Evolutionary conservation across 2,113 vertebrate genomes (phyloP), one percentile per base, ranked within the genome.

Genomic region (Bos taurus): DNA sequence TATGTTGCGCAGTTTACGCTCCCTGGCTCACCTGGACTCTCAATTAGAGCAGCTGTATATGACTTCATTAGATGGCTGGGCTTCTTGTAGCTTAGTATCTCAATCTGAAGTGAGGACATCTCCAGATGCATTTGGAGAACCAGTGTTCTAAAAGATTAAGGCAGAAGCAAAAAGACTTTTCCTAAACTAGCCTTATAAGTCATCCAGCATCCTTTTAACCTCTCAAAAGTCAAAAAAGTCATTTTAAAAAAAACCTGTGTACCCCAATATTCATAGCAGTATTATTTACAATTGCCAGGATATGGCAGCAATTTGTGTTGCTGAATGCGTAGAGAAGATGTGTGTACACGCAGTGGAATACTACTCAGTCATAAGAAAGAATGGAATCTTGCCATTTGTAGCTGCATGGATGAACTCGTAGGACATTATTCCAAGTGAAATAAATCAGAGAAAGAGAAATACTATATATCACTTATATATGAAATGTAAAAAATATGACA

Each of bases 201-300:
- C 71, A 80, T 26, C 71, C 6, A 94, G 56, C 56, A n/a, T 88
- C 74, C 56, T 10, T 64, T 83, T 1, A 59, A 74, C 13, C 16
- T 59, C 6, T 85, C 36, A 78, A 83, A 74, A 84, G 13, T 80
- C 4, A 40, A 67, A 11, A 89, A 81, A 85, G 46, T 19, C 19
- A 36, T 60, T 81, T 0, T 2, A 43, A 54, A 82, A 50, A 82
- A 33, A 21, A 7, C 0, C 2, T 30, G 23, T 7, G 0, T 33
- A 54, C 80, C 30, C 16, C 80, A 14, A 4, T 82, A 11, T 52
- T 82, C 80, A 82, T 54, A 54, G 80, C 11, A 54, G 50, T n/a
- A 83, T 83, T 36, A 14, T 54, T 83, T 54, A 54, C 21, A 23
- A 8, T 54, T 54, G 33, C 50, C 33, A 25, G 33, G 33, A 25